Evolutionary conservation across 2,888 invertebrate species (phyloP).

Genomic region (Lycia hirtaria): DNA sequence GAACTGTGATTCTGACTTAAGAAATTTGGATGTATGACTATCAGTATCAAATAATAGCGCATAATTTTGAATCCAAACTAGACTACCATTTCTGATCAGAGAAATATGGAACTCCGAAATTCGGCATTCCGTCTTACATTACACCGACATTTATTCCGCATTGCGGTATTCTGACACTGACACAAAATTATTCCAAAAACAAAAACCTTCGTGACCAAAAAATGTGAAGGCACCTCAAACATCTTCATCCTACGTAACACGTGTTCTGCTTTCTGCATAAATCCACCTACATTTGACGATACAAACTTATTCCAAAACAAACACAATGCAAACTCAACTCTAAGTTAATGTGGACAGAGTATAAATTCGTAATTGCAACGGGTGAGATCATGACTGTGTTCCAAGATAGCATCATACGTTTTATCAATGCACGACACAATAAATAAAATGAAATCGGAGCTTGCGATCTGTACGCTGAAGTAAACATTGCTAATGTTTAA

Average conservation of each 20-base stretch:
- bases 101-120: no score
- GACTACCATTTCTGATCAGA: no score
- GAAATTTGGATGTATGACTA: no score
- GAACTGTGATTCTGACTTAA: no score
- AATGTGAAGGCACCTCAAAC: slow-evolving; percentile 34
- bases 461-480: slow-evolving; percentile 41
- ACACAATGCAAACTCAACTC: slow-evolving; percentile 1
- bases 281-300: slow-evolving; percentile 34
- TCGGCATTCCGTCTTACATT: no score
- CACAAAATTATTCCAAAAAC: no score
- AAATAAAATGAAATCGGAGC: slow-evolving; percentile 41
- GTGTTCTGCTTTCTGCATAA: slow-evolving; percentile 26
- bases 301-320: slow-evolving; percentile 11
- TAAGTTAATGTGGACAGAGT: not conserved
- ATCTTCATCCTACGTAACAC: slow-evolving; percentile 36
- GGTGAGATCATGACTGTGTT: slow-evolving; percentile 26
- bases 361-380: not conserved
- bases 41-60: no score
- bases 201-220: slow-evolving; percentile 39
- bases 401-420: slow-evolving; percentile 42
- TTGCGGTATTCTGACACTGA: no score
- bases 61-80: no score
- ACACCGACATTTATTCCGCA: no score
- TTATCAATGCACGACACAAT: slow-evolving; percentile 46
- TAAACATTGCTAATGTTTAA: slow-evolving; percentile 45